These are phyloP conservation scores for Camptogramma bilineatum DNA, from an alignment of 2,888 invertebrate genomes.

Conservation along the genomic window DNA sequence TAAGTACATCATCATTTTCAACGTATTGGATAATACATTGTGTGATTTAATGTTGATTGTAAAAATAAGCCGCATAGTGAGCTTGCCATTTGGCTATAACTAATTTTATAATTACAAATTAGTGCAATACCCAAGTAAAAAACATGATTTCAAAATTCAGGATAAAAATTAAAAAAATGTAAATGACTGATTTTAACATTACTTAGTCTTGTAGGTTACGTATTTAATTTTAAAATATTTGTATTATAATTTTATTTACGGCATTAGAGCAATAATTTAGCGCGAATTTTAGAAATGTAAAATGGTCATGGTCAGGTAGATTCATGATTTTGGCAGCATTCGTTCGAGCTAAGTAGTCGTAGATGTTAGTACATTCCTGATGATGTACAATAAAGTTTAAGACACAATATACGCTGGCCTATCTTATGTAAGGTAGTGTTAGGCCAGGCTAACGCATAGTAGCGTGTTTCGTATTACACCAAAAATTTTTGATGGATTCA, in stretches of 20 bases:
- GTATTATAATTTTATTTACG: slow-evolving; percentile 27
- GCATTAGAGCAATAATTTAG: slow-evolving; percentile 22
- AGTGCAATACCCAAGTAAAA: slow-evolving; percentile 63
- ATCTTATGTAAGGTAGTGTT: slow-evolving; percentile 55
- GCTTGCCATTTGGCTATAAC: slow-evolving; percentile 16
- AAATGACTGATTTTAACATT: slow-evolving; percentile 79
- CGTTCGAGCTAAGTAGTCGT: slow-evolving; percentile 66
- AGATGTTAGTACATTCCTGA: slow-evolving; percentile 81
- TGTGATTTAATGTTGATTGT: slow-evolving; percentile 14
- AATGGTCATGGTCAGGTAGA: slow-evolving; percentile 14
- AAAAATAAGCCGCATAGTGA: slow-evolving; percentile 13
- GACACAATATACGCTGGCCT: slow-evolving; percentile 63
- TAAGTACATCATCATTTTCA: slow-evolving; percentile 26
- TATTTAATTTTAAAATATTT: slow-evolving; percentile 65
- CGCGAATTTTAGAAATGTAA: slow-evolving; percentile 16
- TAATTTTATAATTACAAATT: slow-evolving; percentile 15
- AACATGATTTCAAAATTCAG: slow-evolving; percentile 34
- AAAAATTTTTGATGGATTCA: slow-evolving; percentile 81
- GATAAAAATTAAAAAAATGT: slow-evolving; percentile 61
- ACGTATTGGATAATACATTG: slow-evolving; percentile 11
- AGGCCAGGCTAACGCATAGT: slow-evolving; percentile 61
- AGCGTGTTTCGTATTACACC: slow-evolving; percentile 79
- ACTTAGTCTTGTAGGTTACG: slow-evolving; percentile 62
- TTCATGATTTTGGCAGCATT: slow-evolving; percentile 32
- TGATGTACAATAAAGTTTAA: slow-evolving; percentile 74